Percentiles rank a stretch among this genome's conserved stretches.
Evolutionary conservation across 1,140 invertebrate species (phyloP).

Genomic region (Apolygus lucorum): DNA sequence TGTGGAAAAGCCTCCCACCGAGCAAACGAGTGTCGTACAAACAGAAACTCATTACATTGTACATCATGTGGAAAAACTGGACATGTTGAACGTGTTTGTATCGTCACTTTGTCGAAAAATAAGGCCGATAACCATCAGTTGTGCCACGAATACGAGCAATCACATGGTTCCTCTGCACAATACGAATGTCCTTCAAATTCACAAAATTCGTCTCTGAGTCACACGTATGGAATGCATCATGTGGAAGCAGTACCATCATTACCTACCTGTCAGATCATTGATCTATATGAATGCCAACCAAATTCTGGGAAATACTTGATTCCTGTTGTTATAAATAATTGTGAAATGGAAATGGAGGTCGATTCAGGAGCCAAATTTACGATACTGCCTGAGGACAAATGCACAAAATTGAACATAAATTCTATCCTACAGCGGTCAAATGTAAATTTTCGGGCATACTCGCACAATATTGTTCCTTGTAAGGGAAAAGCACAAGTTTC

Average conservation of each 20-base stretch:
- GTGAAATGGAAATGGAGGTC: neutral
- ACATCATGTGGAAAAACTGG: neutral
- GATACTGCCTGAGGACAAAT: constrained; percentile 2
- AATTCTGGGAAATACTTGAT: neutral
- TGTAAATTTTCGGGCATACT: neutral
- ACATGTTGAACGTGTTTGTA: constrained; percentile 1
- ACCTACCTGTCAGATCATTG: neutral
- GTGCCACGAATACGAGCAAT: neutral
- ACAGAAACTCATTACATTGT: neutral
- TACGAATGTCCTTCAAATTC: neutral
- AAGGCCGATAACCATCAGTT: neutral
- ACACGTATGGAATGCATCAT: neutral
- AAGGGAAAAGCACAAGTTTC: constrained; percentile 1
- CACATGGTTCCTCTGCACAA: neutral
- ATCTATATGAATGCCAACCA: constrained; percentile 5
- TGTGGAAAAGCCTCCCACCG: neutral
- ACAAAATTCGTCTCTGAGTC: neutral
- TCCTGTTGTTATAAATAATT: neutral
- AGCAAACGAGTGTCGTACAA: neutral
- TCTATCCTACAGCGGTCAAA: neutral
- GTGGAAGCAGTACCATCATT: constrained; percentile 5
- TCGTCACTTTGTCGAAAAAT: neutral
- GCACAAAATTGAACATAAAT: neutral
- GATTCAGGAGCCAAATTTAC: constrained; percentile 1
- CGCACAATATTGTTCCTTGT: neutral